Conservation (phyloP, 2,888 invertebrate species). For the Thumatha senex region DNA sequence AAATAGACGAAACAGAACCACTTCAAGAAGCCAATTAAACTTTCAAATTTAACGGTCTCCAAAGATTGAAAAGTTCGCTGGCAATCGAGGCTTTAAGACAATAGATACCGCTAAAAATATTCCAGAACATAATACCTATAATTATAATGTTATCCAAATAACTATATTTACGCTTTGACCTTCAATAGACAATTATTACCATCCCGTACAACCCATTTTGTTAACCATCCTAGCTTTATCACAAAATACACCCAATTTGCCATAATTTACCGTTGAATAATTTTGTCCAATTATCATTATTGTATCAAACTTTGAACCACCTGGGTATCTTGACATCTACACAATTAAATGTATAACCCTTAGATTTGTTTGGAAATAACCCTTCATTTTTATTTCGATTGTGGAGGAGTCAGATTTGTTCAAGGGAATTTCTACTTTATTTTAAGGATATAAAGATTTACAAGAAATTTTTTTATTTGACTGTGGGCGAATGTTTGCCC, state of each 20-base stretch:
- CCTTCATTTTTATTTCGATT: slow-evolving; percentile 47
- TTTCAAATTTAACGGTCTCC: no score
- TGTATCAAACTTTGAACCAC: slow-evolving; percentile 35
- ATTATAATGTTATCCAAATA: no score
- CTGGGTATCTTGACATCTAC: slow-evolving; percentile 36
- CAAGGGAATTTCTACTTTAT: slow-evolving; percentile 21
- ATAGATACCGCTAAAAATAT: no score
- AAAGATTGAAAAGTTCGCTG: no score
- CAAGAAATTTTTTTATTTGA: slow-evolving; percentile 9
- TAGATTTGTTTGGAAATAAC: slow-evolving; percentile 46
- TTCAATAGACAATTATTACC: no score
- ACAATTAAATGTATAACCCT: slow-evolving; percentile 37
- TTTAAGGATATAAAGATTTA: not conserved
- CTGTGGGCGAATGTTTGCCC: slow-evolving; percentile 46
- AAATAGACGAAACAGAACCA: no score
- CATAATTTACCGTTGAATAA: slow-evolving; percentile 29
- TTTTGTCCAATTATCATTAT: slow-evolving; percentile 38
- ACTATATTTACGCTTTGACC: no score
- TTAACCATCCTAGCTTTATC: no score
- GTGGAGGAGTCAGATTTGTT: slow-evolving; percentile 40
- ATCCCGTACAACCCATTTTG: no score
- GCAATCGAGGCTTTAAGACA: no score
- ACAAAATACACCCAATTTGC: slow-evolving; percentile 21
- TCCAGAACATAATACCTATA: no score
- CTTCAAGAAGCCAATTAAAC: no score